phyloP scores from a whole-genome alignment of 1,140 invertebrate species.

The Anoplolepis gracilipes region DNA sequence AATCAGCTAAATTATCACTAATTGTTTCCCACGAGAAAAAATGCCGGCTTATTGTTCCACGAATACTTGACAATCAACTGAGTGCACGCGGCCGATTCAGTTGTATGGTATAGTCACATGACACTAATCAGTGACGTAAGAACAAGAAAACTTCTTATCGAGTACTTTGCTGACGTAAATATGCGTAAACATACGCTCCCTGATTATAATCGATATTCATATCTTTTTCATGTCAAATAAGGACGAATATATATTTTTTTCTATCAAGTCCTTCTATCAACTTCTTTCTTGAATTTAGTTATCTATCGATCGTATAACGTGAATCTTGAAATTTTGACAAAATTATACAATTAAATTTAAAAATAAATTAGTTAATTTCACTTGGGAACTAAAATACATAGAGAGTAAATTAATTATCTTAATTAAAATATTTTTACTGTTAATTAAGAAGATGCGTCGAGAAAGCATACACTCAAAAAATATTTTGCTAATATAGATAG shows the following conservation, averaged over 20 bases:
- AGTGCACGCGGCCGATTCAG: not conserved
- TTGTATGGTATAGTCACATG: not conserved
- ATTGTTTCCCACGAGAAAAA: not conserved
- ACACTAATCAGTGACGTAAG: slow-evolving; percentile 40
- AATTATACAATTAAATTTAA: not conserved
- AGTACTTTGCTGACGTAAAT: slow-evolving; percentile 59
- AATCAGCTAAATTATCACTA: slow-evolving; percentile 6
- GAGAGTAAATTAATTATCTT: not conserved
- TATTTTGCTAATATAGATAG: no score
- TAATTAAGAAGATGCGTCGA: not conserved
- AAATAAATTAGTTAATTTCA: not conserved
- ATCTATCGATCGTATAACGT: not conserved
- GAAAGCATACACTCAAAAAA: no score
- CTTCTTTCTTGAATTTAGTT: not conserved
- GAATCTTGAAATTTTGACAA: not conserved
- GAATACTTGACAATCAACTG: slow-evolving; percentile 3
- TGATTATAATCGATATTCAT: slow-evolving; percentile 6
- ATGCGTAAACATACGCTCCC: slow-evolving; percentile 46
- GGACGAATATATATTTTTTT: slow-evolving; percentile 1
- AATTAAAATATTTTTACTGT: not conserved
- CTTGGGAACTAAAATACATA: not conserved
- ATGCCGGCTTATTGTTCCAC: not conserved
- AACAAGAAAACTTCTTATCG: slow-evolving; percentile 41
- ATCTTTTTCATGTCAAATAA: slow-evolving; percentile 1
- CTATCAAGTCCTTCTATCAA: not conserved